Evolutionary conservation across 2,113 vertebrate genomes (phyloP), one percentile per base, ranked within the genome.

Genomic region (Tangachromis dhanisi): DNA sequence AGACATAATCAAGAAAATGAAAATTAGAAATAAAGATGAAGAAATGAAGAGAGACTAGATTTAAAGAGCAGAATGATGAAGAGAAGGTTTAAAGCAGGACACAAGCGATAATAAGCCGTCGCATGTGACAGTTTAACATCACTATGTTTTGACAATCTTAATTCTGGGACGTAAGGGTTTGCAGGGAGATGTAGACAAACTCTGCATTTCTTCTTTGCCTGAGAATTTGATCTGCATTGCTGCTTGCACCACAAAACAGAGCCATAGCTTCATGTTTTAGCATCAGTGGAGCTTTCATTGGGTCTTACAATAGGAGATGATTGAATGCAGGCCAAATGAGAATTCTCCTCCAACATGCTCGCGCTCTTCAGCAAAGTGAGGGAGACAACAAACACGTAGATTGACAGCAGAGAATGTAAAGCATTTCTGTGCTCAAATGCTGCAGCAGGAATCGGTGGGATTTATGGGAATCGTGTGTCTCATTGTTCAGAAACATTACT

Each of bases 1-100:
- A 82, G 88, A 81, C 61, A 78, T 51, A 38, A 90, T 90, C 17
- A 87, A 84, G 29, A 90, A 86, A 83, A 83, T 79, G 6, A 13
- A 55, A 51, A 89, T 68, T 31, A 35, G 33, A 35, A 76, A 73
- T 31, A 42, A 47, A 85, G 53, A 83, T 4, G 12, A 66, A 40
- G 13, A 80, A 51, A 79, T 80, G 7, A 80, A 63, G 63, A 81
- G 13, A 88, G 53, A 80, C 80, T 68, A 40, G 12, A 63, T 47
- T 40, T 17, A 76, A 63, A 71, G 13, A 76, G 31, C 81, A 24
- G 57, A 17, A 85, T 49, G 11, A 61, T 76, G 17, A 79, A 83
- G 49, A 76, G 45, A 61, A 40, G 5, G 9, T 49, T 51, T n/a
- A 9, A 40, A 55, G 31, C 8, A 21, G 8, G 24, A 80, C 40